A percentile compares a stretch with the other conserved stretches of the same genome.
phyloP scores from a whole-genome alignment of 2,888 invertebrate species.

The Neoscelio sp. region DNA sequence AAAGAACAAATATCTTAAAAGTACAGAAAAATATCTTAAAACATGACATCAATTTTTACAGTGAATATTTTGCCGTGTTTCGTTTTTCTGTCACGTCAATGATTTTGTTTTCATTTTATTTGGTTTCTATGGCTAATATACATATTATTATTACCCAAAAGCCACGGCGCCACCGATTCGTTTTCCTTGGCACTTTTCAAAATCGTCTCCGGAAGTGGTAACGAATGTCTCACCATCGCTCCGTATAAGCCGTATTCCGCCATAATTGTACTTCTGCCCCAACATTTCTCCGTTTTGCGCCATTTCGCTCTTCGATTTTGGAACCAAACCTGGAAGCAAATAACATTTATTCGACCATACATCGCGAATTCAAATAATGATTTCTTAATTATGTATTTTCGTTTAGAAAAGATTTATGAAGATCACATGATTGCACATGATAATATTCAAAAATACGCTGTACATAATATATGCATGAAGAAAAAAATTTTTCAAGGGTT shows the following conservation, averaged over 20 bases:
- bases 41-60: conserved; percentile 42
- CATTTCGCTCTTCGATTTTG: conserved; percentile 99
- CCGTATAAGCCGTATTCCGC: conserved; percentile 99
- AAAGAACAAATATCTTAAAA: conserved; percentile 24
- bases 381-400: background rate
- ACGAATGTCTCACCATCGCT: conserved; percentile 99
- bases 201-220: conserved; percentile 99
- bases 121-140: too few species aligned
- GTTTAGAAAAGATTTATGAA: too few species aligned
- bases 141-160: conserved; percentile 99
- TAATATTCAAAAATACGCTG: background rate
- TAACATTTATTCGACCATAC: background rate
- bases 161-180: conserved; percentile 99
- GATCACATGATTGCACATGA: background rate
- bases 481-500: conserved; percentile 5
- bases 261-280: conserved; percentile 99
- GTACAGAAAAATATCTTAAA: conserved; percentile 8
- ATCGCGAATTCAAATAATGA: background rate
- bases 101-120: too few species aligned
- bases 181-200: conserved; percentile 98
- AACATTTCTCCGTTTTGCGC: conserved; percentile 99
- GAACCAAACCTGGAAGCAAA: conserved; percentile 96
- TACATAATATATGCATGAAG: background rate
- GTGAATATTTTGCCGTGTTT: conserved; percentile 16
- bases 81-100: conserved; percentile 64